Conservation (phyloP, 1,140 invertebrate genomes). For the Brachionus rubens region DNA sequence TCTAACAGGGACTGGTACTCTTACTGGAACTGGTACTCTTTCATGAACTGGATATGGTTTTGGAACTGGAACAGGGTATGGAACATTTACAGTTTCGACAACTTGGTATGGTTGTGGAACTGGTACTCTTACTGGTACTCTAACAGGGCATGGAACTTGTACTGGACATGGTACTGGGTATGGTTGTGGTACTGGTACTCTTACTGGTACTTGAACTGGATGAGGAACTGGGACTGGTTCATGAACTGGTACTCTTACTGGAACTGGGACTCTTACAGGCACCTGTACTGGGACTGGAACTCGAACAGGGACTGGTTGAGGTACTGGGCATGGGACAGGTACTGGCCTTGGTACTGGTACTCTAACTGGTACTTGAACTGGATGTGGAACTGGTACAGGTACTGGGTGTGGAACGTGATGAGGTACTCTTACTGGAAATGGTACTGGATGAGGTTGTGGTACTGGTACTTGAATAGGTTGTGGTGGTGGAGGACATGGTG, state of each 20-base stretch:
- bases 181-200: not conserved
- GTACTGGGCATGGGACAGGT: not conserved
- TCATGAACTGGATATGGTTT: not conserved
- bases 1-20: not conserved
- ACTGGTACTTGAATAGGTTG: not conserved
- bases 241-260: not conserved
- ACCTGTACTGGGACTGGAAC: not conserved
- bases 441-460: not conserved
- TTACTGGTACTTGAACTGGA: not conserved
- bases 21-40: constrained; percentile 8
- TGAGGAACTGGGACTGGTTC: not conserved
- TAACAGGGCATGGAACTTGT: not conserved
- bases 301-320: not conserved
- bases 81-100: not conserved
- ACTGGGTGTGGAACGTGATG: not conserved
- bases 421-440: not conserved
- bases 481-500: not conserved
- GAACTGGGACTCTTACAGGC: not conserved
- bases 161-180: constrained; percentile 11
- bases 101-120: constrained; percentile 19
- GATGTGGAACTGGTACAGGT: not conserved
- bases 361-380: not conserved
- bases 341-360: not conserved
- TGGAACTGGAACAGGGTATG: not conserved
- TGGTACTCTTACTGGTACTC: constrained; percentile 1